Evolutionary conservation across 2,113 vertebrate genomes (phyloP), one percentile per base, ranked within the genome.

Genomic region (Macaca mulatta): DNA sequence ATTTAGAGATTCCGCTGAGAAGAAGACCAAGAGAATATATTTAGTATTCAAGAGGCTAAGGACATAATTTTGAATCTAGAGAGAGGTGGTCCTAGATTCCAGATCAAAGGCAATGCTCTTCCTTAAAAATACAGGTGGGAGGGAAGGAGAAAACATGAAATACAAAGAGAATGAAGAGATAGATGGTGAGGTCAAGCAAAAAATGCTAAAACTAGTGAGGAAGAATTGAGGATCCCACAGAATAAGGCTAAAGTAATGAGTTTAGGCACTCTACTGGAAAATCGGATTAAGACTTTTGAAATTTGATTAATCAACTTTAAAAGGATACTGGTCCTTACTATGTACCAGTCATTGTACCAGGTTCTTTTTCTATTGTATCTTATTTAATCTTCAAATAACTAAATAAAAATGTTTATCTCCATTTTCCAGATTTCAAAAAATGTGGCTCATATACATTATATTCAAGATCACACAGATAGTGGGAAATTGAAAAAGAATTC

Each of bases 401-500:
- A 69, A 74, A 40, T 45, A 78, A 45, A 91, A 72, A 57, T 35
- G 72, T 45, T 81, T 93, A 72, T 64, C 50, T 69, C n/a, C 17
- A 48, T 74, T 95, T 95, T 84, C 48, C 22, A 89, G 20, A 67
- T 78, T 94, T 87, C 17, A 43, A 80, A 93, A 93, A 75, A 4
- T 11, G 32, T 23, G 12, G 22, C 40, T 88, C 17, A 52, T 75
- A 55, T 12, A 55, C 8, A 52, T 78, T 38, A 89, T 74, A 81
- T 89, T 93, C 22, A 91, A 83, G 23, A 64, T 97, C 72, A 67
- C 20, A 90, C 18, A 93, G 14, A 77, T 16, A 75, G 30, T 80
- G 67, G 89, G 32, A 92, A 87, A 85, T 61, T 72, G 16, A 95
- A 50, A 93, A n/a, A 35, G 27, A 85, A 89, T 92, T 93, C 32